phyloP scores from a whole-genome alignment of 2,888 invertebrate species.

The Eulithis prunata region DNA sequence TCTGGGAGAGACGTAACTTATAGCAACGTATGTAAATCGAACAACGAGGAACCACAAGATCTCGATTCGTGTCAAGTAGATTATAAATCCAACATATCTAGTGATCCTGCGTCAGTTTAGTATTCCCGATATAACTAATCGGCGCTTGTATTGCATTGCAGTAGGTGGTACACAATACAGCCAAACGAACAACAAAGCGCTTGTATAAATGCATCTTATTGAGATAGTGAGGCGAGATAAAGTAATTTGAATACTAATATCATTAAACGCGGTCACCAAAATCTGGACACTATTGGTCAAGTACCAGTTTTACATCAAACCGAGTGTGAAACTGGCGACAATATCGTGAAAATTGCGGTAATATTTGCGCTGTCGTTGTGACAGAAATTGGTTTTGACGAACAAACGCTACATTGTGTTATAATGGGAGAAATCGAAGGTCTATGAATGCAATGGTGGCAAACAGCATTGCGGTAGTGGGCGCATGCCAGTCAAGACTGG shows the following conservation, averaged over 20 bases:
- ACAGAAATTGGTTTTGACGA: slow-evolving; percentile 64
- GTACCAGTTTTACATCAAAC: slow-evolving; percentile 45
- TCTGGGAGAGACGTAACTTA: slow-evolving; percentile 6
- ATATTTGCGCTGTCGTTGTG: slow-evolving; percentile 51
- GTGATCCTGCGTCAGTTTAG: slow-evolving; percentile 30
- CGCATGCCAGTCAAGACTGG: slow-evolving; percentile 45
- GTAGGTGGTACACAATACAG: slow-evolving; percentile 19
- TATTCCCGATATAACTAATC: slow-evolving; percentile 36
- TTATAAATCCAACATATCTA: slow-evolving; percentile 32
- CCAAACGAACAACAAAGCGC: slow-evolving; percentile 50
- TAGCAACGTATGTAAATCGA: slow-evolving; percentile 7
- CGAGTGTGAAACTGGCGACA: slow-evolving; percentile 49
- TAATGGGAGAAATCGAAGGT: slow-evolving; percentile 75
- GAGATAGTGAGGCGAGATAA: slow-evolving; percentile 30
- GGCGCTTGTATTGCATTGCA: slow-evolving; percentile 37
- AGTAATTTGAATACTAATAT: slow-evolving; percentile 55
- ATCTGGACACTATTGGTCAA: slow-evolving; percentile 52
- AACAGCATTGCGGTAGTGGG: slow-evolving; percentile 48
- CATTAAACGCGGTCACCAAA: slow-evolving; percentile 45
- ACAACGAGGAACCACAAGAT: slow-evolving; percentile 8
- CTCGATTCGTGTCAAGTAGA: slow-evolving; percentile 29
- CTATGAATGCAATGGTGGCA: slow-evolving; percentile 58
- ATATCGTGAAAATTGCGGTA: slow-evolving; percentile 48
- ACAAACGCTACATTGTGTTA: slow-evolving; percentile 63
- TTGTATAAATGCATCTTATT: slow-evolving; percentile 53